Evolutionary conservation across 2,797 vertebrate genomes (phyloP), one percentile per base, ranked within the genome.

Genomic region (Siniperca scherzeri): DNA sequence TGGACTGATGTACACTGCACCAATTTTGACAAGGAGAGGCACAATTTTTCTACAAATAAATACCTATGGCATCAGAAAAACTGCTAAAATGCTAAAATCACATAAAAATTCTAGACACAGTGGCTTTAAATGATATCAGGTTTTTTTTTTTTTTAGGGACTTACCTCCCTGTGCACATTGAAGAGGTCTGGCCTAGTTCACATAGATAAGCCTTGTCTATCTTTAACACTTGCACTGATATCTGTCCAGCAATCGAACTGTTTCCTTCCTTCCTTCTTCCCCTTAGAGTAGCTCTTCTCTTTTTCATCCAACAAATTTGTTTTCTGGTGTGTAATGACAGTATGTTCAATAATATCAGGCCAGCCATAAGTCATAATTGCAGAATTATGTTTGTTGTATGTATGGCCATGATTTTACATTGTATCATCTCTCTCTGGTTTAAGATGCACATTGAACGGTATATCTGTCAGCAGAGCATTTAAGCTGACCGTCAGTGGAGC

Each of bases 381-480:
- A 65, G 19, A 6, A 9, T 52, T 14, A 1, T 14, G 17, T 46
- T 59, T 0, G 27, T 4, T 19, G 33, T 56, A 21, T 62, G 5
- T 10, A 13, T 7, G 22, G 16, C 50, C 9, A 13, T 59, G 71
- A 3, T 42, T 53, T 53, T 46, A 25, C 1, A 5, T 4, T 1
- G 36, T 40, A 3, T 30, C 40, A 38, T 36, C 17, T 77, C n/a
- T 59, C 12, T 57, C 11, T 25, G 73, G 16, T 50, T 82, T 19
- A 48, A 66, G 19, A 67, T 72, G 33, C 17, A 50, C 69, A 69
- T 3, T 83, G 78, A 72, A 61, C 46, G 42, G 27, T 71, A 59
- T 19, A 33, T 88, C 82, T 87, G 89, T 88, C 84, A 84, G 84
- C 77, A 55, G 75, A 76, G 74, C 74, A 70, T 79, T 81, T 84